These are phyloP conservation scores for Euphydryas editha DNA, from an alignment of 2,888 invertebrate genomes.

Conservation along the genomic window DNA sequence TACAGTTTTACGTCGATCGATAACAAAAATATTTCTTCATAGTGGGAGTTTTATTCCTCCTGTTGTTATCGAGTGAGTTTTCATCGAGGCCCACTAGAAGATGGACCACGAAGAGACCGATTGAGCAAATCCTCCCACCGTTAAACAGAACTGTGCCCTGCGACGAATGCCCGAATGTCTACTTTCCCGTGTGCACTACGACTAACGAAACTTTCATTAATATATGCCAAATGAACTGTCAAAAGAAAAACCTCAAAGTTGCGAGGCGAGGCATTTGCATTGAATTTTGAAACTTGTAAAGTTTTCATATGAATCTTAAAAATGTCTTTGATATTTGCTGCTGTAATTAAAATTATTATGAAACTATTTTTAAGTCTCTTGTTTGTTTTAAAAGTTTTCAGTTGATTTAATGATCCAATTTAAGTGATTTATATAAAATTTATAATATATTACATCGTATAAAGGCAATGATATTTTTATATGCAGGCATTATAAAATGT, in stretches of 20 bases:
- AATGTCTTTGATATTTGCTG: neutral
- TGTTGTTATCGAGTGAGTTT: constrained; percentile 16
- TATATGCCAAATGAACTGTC: constrained; percentile 47
- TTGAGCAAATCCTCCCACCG: constrained; percentile 34
- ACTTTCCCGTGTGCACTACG: constrained; percentile 52
- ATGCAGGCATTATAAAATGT: too few relatives aligned
- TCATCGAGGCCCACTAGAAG: constrained; percentile 13
- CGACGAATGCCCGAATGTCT: constrained; percentile 47
- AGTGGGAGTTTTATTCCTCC: constrained; percentile 20
- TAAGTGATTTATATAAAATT: too few relatives aligned
- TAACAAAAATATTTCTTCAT: constrained; percentile 7
- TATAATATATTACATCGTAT: too few relatives aligned
- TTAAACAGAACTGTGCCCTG: constrained; percentile 42
- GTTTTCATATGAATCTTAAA: neutral
- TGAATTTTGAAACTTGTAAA: constrained; percentile 37
- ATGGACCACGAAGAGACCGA: constrained; percentile 22
- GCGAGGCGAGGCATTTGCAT: constrained; percentile 47
- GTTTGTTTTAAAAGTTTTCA: neutral
- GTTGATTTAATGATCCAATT: too few relatives aligned
- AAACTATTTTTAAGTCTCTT: neutral
- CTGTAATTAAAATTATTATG: neutral
- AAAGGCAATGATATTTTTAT: too few relatives aligned
- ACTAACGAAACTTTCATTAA: constrained; percentile 49
- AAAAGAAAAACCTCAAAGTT: constrained; percentile 27
- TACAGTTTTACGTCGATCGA: constrained; percentile 1